These are phyloP conservation scores for Drosophila mayaguana DNA, from an alignment of 2,888 invertebrate genomes.

Conservation along the genomic window DNA sequence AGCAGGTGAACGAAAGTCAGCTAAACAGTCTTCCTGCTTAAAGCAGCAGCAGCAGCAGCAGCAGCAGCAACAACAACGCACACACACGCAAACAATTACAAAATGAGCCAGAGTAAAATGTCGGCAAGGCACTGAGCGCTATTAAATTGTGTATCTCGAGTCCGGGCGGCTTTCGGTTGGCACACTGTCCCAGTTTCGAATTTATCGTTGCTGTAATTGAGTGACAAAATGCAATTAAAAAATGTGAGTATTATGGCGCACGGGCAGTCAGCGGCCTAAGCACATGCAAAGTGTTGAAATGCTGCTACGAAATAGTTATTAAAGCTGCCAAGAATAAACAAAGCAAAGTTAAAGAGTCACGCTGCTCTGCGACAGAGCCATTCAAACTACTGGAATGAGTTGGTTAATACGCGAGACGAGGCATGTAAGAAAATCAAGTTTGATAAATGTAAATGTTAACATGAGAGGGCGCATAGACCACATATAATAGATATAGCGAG, in stretches of 20 bases:
- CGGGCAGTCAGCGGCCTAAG: background rate
- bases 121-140: conserved; percentile 16
- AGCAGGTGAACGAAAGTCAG: conserved; percentile 53
- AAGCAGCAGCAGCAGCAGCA: conserved; percentile 24
- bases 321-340: conserved; percentile 3
- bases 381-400: background rate
- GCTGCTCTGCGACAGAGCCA: background rate
- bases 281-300: conserved; percentile 42
- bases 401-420: background rate
- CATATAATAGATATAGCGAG: no score
- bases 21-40: conserved; percentile 73
- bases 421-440: background rate
- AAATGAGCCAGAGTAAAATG: conserved; percentile 19
- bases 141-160: conserved; percentile 45
- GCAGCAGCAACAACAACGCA: conserved; percentile 1
- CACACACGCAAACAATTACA: conserved; percentile 20
- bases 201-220: conserved; percentile 65
- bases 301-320: conserved; percentile 1
- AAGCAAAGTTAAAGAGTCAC: background rate
- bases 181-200: conserved; percentile 76
- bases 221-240: conserved; percentile 78
- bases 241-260: conserved; percentile 39
- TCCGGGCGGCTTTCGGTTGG: conserved; percentile 57
- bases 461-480: background rate
- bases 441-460: background rate